A percentile compares a stretch with the other conserved stretches of the same genome.
Evolutionary conservation across 37 sponge, comb jelly and placozoan genomes (phyloP).

Genomic region (Halichondria panicea): DNA sequence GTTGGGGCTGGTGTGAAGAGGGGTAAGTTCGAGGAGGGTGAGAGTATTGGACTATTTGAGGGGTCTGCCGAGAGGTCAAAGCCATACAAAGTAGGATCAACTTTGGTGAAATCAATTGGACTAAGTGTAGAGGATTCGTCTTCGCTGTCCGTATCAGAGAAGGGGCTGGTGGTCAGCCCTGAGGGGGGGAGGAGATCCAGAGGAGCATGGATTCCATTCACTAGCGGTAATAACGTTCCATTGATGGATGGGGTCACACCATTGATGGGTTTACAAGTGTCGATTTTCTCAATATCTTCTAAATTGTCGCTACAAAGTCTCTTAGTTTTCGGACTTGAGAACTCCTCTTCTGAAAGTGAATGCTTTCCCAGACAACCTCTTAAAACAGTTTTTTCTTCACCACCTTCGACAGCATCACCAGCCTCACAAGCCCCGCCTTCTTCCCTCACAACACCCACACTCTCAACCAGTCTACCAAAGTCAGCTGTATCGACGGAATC

Average conservation of each 20-base stretch:
- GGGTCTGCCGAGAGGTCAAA: no score
- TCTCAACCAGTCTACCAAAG: neutral
- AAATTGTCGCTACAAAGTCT: no score
- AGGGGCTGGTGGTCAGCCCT: neutral
- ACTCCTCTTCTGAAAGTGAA: neutral
- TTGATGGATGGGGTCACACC: conserved; percentile 2
- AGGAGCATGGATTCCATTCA: conserved; percentile 14
- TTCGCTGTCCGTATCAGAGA: conserved; percentile 1
- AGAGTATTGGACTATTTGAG: no score
- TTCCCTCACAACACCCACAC: conserved; percentile 8
- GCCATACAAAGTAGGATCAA: conserved; percentile 70
- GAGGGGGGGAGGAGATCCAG: conserved; percentile 1
- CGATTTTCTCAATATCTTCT: no score
- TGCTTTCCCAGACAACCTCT: neutral
- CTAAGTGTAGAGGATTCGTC: conserved; percentile 33
- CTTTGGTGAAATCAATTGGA: conserved; percentile 67
- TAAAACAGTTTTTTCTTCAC: neutral
- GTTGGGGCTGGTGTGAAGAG: no score
- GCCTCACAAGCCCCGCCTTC: neutral
- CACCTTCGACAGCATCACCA: neutral
- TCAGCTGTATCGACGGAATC: neutral
- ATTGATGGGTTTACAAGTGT: no score
- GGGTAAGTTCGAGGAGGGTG: no score
- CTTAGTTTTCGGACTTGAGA: no score
- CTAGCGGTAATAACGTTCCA: conserved; percentile 13